Evolutionary conservation across 2,113 vertebrate genomes (phyloP), one percentile per base, ranked within the genome.

Genomic region (Callionymus lyra): DNA sequence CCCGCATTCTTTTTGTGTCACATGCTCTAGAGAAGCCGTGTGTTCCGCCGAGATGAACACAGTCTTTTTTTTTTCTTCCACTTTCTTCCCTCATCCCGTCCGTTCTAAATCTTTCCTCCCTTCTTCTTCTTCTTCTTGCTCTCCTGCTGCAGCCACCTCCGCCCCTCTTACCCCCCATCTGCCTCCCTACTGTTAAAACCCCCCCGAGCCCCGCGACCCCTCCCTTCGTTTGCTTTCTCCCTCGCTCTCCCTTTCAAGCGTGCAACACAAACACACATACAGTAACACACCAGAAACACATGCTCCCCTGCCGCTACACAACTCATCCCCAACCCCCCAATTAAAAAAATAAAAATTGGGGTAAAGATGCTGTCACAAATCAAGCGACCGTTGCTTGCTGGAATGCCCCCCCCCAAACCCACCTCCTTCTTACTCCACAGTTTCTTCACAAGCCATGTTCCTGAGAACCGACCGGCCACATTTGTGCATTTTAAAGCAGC

Each of bases 91-190:
- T 56, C 39, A 27, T 60, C 56, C 62, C 53, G 50, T 64, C 65
- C 63, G 61, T 50, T 60, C 42, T 42, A 69, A 73, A 63, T 67
- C 58, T 66, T 71, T 46, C 51, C 41, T 51, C n/a, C n/a, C n/a
- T n/a, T n/a, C n/a, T n/a, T n/a, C 63, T 65, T 55, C 51, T 59
- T 54, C 58, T 51, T 49, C 41, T 45, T 51, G 68, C 59, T 74
- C 65, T 60, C 47, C n/a, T n/a, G n/a, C n/a, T 72, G 65, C 77
- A 53, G 75, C 79, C 73, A 79, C 75, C 76, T 78, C 82, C 81
- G 80, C 82, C 80, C 68, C 83, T 81, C 76, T 77, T 84, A 76
- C 80, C 68, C 70, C 78, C 66, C 70, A 81, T 81, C 77, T 81
- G 68, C 76, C 77, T 81, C 65, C 66, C 71, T 70, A 72, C 72